Conservation (phyloP, 1,140 invertebrate genomes). For the Colletes latitarsis region DNA sequence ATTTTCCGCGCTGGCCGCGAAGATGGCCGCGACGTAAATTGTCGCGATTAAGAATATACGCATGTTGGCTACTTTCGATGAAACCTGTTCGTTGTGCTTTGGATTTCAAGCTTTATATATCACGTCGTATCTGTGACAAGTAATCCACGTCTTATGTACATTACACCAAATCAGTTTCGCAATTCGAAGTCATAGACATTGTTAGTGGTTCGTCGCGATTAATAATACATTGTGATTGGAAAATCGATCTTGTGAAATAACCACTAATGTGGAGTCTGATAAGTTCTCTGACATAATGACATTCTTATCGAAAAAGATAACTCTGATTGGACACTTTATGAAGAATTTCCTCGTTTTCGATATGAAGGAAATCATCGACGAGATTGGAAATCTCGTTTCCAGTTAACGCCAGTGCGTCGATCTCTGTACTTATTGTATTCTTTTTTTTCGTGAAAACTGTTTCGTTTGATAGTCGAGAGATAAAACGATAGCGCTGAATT, state of each 20-base stretch:
- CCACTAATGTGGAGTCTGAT: neutral
- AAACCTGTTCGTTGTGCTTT: neutral
- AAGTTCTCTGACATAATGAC: neutral
- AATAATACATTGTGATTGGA: neutral
- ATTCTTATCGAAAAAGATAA: conserved; percentile 1
- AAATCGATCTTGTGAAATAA: neutral
- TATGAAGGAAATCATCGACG: neutral
- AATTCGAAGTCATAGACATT: neutral
- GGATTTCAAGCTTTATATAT: conserved; percentile 16
- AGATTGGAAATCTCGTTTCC: too few species aligned
- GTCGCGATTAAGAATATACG: conserved; percentile 85
- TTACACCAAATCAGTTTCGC: neutral
- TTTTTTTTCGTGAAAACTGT: neutral
- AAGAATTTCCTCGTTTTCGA: neutral
- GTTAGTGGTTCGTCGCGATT: neutral
- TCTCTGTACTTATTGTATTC: neutral
- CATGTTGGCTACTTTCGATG: conserved; percentile 23
- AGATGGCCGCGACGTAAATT: conserved; percentile 80
- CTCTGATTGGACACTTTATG: conserved; percentile 1
- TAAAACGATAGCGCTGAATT: neutral
- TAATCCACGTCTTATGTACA: neutral
- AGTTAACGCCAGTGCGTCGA: neutral
- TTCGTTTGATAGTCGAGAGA: neutral
- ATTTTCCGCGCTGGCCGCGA: neutral
- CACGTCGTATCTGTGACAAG: conserved; percentile 60